These are phyloP conservation scores for Clanis bilineata DNA, from an alignment of 2,888 invertebrate species.

Conservation along the genomic window DNA sequence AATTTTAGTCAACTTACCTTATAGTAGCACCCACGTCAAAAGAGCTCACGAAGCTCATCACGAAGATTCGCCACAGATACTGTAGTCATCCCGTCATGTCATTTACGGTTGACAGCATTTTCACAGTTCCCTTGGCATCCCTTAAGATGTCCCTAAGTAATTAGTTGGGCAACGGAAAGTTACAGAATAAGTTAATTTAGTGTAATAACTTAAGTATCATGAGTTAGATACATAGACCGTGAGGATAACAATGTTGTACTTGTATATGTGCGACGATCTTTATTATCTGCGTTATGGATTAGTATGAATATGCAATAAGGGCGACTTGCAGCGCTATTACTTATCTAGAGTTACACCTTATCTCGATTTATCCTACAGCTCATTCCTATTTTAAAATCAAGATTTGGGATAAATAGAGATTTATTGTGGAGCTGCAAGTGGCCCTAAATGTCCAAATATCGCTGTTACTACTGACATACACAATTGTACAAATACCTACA, in stretches of 20 bases:
- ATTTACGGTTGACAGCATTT: constrained; percentile 34
- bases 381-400: no score
- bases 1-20: no score
- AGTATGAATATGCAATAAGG: no score
- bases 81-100: constrained; percentile 36
- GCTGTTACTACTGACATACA: no score
- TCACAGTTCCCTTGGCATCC: constrained; percentile 30
- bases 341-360: no score
- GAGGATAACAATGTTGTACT: neutral
- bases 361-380: no score
- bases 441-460: no score
- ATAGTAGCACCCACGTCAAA: constrained; percentile 13
- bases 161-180: constrained; percentile 34
- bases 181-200: constrained; percentile 29
- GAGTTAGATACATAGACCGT: neutral
- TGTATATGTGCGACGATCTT: neutral
- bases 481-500: no score
- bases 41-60: neutral
- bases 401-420: no score
- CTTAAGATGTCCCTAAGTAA: constrained; percentile 36
- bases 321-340: no score
- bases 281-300: neutral
- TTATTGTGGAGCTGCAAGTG: no score
- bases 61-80: constrained; percentile 23
- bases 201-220: constrained; percentile 18